Evolutionary conservation across 2,113 vertebrate species (phyloP).

Genomic region (Anhinga rufa): DNA sequence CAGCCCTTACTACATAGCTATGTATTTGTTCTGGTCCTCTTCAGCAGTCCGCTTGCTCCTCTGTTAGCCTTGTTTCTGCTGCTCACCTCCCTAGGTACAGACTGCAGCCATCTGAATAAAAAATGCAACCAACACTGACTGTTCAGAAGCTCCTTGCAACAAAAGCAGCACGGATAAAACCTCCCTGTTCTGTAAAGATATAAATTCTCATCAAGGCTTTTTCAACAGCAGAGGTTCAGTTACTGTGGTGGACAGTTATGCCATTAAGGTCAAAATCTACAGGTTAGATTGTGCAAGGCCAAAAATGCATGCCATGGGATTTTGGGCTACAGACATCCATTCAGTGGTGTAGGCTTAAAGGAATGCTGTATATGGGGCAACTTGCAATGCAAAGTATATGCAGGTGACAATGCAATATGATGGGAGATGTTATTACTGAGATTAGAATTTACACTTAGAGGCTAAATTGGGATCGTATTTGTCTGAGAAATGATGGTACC

Average conservation of each 20-base stretch:
- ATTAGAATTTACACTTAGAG: conserved; percentile 7
- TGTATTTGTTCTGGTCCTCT: neutral
- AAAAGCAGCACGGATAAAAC: neutral
- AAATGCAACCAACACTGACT: neutral
- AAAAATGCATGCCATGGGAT: neutral
- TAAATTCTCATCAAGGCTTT: neutral
- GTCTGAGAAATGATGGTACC: neutral
- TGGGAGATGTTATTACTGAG: neutral
- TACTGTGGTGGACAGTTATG: neutral
- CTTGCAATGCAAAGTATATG: neutral
- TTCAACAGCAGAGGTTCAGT: neutral
- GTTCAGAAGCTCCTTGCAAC: neutral
- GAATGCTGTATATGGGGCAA: neutral
- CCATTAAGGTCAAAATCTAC: neutral
- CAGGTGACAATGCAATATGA: neutral
- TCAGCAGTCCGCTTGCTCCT: neutral
- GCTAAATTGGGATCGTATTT: neutral
- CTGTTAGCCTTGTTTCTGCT: neutral
- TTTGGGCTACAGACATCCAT: neutral
- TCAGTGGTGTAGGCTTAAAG: neutral
- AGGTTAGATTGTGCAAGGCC: neutral
- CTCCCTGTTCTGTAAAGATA: neutral
- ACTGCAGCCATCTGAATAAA: neutral
- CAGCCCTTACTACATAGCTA: neutral
- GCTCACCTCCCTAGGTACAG: neutral